Percentiles rank a stretch among this genome's conserved stretches.
Evolutionary conservation across 2,888 invertebrate species (phyloP).

Genomic region (Cybosia mesomella): DNA sequence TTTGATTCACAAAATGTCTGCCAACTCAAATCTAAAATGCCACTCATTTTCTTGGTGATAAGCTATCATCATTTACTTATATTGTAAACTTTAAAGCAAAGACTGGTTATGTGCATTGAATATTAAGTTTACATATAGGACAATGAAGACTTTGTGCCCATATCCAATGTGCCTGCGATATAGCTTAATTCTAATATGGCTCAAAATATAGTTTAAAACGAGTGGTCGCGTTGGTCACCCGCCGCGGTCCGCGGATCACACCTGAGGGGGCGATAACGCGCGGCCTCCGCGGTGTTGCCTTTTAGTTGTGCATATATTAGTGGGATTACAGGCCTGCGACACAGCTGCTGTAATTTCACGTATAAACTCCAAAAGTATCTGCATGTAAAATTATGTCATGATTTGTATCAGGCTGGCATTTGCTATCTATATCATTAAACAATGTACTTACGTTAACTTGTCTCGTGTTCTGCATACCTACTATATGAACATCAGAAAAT

Average conservation of each 20-base stretch:
- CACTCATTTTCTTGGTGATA: background rate
- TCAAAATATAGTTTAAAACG: constrained; percentile 59
- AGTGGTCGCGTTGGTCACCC: constrained; percentile 66
- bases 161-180: background rate
- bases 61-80: background rate
- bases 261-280: constrained; percentile 70
- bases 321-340: constrained; percentile 69
- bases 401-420: constrained; percentile 44
- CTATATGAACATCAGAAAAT: background rate
- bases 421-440: background rate
- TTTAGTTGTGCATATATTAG: constrained; percentile 85
- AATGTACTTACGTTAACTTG: background rate
- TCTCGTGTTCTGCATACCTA: background rate
- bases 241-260: constrained; percentile 67
- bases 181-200: constrained; percentile 27
- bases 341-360: constrained; percentile 73
- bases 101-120: background rate
- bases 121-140: background rate
- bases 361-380: constrained; percentile 75
- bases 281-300: constrained; percentile 66
- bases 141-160: background rate
- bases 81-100: background rate
- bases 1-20: constrained; percentile 1
- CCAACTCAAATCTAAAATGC: background rate
- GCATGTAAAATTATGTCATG: constrained; percentile 65